Evolutionary conservation across 2,888 invertebrate genomes (phyloP), one percentile per base, ranked within the genome.

Genomic region (Drosophila buzzatii): DNA sequence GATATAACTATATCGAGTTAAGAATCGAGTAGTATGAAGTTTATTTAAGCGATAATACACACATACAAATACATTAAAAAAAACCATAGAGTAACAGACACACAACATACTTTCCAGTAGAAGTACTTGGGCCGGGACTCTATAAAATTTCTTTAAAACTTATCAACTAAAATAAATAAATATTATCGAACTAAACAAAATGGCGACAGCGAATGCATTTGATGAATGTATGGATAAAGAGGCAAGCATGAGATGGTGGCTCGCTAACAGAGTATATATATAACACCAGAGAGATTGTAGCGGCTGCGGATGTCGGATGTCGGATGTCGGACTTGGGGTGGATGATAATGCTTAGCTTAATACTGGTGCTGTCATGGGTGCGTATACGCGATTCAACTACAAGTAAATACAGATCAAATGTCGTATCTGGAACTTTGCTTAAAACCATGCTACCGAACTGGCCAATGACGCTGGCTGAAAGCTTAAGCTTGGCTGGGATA

Each of bases 301-400:
- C 3, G 37, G 52, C n/a, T 55, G 27, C 10, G 23, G 37, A 44
- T 79, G 56, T 35, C 35, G 35, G 33, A 33, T 37, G 12, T 56
- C 8, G 14, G 14, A 37, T 37, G 42, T 45, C 20, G 16, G 62
- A 18, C 18, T 47, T 53, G 41, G 45, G 31, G 49, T 41, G 49
- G 23, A 51, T 78, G 23, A 52, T 79, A 79, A 81, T 89, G 83
- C 89, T 89, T 81, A 89, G 90, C 89, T 55, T 85, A 85, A 85
- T 85, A 85, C 85, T 85, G 85, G 89, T 88, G 90, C 89, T 82
- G 84, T 88, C 83, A 87, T 89, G 90, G 84, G 65, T 85, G 90
- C 85, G 75, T 37, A 75, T 74, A 79, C 79, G 73, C 63, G 69
- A 83, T 79, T 89, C 49, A 70, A 84, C 88, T 84, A 87, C 39